Evolutionary conservation across 2,888 invertebrate species (phyloP), one percentile per base, ranked within the genome.

Genomic region (Drosophila neonasuta): DNA sequence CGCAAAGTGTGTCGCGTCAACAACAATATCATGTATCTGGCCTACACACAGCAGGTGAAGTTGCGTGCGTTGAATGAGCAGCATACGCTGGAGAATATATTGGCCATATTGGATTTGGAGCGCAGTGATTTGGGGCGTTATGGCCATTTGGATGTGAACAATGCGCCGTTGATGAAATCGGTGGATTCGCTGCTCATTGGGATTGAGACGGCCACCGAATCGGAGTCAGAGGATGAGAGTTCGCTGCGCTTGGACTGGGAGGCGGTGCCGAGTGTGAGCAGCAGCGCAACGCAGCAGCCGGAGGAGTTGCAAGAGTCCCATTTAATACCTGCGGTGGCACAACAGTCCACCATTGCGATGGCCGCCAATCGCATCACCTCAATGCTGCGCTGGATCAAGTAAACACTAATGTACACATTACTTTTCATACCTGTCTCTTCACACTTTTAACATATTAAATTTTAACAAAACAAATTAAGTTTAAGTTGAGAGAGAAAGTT

Each of bases 321-420:
- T 69, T 55, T 87, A 52, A 71, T 89, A 68, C 73, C 86, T 49
- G 74, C 87, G 36, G 82, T 72, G 55, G 88, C 86, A 46, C 90
- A 90, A 70, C 89, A 90, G 59, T 88, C 91, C 74, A 92, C 94
- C 91, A 93, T 94, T 74, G 95, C 95, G 42, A 94, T 96, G 81
- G 96, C 96, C 29, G 96, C 96, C 56, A 95, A 96, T 62, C 95
- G 96, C 73, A 92, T 97, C 76, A 95, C 95, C 46, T 96, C 96
- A 61, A 93, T 97, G 86, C 95, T 96, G 94, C 93, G 95, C 58
- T 89, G 90, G 90, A 89, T 88, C 24, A 90, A 90, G 75, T 90
- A 76, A 76, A 46, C 24, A 24, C 24, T 1, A 24, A n/a, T 29
- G 20, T 24, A 39, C 24, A 10, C 36, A 42, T 24, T 24, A 10